phyloP scores from a whole-genome alignment of 2,888 invertebrate species.

The Schizotus pectinicornis region DNA sequence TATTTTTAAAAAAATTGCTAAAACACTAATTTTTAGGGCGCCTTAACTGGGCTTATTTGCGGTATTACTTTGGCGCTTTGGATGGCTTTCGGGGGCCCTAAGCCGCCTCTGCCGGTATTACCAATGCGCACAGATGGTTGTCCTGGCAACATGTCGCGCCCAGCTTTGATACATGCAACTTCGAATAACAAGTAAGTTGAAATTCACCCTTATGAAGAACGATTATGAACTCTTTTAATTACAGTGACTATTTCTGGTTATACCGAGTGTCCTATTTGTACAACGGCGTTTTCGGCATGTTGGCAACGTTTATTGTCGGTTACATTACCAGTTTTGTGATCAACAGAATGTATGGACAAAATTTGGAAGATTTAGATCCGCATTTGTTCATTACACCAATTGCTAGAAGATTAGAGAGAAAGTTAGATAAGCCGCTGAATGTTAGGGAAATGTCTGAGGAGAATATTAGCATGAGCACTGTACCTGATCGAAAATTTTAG shows the following conservation, averaged over 20 bases:
- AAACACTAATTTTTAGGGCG: constrained; percentile 67
- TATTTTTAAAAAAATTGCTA: constrained; percentile 1
- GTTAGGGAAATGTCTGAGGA: constrained; percentile 17
- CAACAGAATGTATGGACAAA: constrained; percentile 48
- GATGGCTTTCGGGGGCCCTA: constrained; percentile 85
- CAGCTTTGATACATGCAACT: not conserved
- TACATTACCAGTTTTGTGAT: constrained; percentile 60
- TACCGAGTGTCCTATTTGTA: constrained; percentile 77
- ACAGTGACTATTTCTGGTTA: constrained; percentile 66
- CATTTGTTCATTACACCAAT: constrained; percentile 66
- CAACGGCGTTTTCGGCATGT: constrained; percentile 66
- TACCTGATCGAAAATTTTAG: constrained; percentile 4
- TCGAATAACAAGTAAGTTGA: not conserved
- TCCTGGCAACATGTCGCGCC: constrained; percentile 12
- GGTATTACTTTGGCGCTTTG: constrained; percentile 76
- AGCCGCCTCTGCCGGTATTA: constrained; percentile 65
- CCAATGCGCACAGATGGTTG: constrained; percentile 69
- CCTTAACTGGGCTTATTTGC: constrained; percentile 67
- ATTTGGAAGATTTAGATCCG: constrained; percentile 59
- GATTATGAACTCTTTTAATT: constrained; percentile 28
- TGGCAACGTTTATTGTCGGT: constrained; percentile 62
- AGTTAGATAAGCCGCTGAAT: constrained; percentile 27
- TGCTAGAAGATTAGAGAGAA: constrained; percentile 57
- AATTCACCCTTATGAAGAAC: not conserved
- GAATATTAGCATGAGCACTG: constrained; percentile 17